Percentiles rank a stretch among this genome's conserved stretches.
These are phyloP conservation scores for Steatornis caripensis DNA, from an alignment of 2,113 vertebrate genomes.

Conservation along the genomic window DNA sequence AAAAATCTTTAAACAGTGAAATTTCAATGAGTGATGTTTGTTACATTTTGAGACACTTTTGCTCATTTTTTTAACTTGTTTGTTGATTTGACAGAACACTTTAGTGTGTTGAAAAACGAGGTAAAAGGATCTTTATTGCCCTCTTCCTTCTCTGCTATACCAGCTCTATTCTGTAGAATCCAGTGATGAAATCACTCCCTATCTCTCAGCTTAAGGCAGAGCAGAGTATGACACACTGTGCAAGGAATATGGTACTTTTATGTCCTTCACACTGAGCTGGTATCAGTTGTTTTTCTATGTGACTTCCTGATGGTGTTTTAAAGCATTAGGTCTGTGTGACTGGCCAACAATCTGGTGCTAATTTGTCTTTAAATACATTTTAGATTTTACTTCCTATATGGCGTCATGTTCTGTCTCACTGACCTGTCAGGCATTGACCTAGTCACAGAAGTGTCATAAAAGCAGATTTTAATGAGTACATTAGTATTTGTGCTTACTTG, in stretches of 20 bases:
- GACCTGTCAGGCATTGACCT: neutral
- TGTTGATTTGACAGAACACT: neutral
- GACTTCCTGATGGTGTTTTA: neutral
- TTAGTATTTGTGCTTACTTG: neutral
- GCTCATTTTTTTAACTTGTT: neutral
- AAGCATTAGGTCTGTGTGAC: neutral
- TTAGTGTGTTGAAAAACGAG: neutral
- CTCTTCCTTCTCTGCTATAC: neutral
- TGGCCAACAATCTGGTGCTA: slow-evolving; percentile 6
- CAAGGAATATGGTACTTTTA: neutral
- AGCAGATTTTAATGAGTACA: neutral
- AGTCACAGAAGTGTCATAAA: neutral
- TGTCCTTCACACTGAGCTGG: slow-evolving; percentile 9
- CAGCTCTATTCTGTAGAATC: neutral
- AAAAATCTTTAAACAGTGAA: neutral
- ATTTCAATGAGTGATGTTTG: neutral
- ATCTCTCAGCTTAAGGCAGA: neutral
- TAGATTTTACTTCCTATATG: neutral
- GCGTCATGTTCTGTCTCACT: neutral
- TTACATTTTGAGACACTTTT: neutral
- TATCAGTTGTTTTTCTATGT: slow-evolving; percentile 7
- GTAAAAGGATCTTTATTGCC: neutral
- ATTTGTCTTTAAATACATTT: neutral
- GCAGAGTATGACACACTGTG: fast-evolving
- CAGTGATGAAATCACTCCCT: neutral